Base-by-base conservation (phyloP, 2,797 vertebrate species). In the Thalassophryne amazonica region DNA sequence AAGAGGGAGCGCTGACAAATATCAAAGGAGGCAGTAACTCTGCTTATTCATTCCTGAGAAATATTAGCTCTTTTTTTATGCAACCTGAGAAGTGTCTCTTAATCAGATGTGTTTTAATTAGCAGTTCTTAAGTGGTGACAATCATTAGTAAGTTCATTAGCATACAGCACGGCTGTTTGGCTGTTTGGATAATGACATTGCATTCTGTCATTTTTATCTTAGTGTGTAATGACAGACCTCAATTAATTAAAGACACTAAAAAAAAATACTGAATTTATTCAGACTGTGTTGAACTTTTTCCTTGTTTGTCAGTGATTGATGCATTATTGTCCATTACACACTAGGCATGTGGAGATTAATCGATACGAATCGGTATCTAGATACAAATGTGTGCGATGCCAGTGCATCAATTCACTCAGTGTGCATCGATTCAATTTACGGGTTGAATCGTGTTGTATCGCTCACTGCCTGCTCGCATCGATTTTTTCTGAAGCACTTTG, bases 101-200 rank as follows among this genome's bases (percentile, higher is more conserved):
- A 71, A 85, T 88, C 11, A 87, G 84, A 86, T 84, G 63, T 81
- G 52, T 82, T 91, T 87, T 88, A 86, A 92, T 90, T 87, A 86
- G 83, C 53, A 45, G 58, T 14, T 77, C 58, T 62, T 86, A 83
- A 81, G 82, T 81, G 73, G 73, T 45, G 45, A 2, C 17, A 32
- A 74, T 84, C 77, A 79, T 89, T 88, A 87, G 62, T 65, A 47
- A 60, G 60, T 73, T 85, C 53, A 87, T 92, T 88, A 88, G 78
- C 85, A 89, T 85, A 78, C 78, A 66, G 73, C 50, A 35, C 0
- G 46, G 30, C 45, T 66, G 48, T 69, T 69, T 59, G 46, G 37
- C 47, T 60, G 46, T 84, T 84, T 72, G 36, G 46, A 75, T 18
- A 48, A 54, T 16, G 25, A 20, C 23, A 48, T 18, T 54, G 40